Evolutionary conservation across 2,888 invertebrate genomes (phyloP).

Genomic region (Cylindroiulus punctatus): DNA sequence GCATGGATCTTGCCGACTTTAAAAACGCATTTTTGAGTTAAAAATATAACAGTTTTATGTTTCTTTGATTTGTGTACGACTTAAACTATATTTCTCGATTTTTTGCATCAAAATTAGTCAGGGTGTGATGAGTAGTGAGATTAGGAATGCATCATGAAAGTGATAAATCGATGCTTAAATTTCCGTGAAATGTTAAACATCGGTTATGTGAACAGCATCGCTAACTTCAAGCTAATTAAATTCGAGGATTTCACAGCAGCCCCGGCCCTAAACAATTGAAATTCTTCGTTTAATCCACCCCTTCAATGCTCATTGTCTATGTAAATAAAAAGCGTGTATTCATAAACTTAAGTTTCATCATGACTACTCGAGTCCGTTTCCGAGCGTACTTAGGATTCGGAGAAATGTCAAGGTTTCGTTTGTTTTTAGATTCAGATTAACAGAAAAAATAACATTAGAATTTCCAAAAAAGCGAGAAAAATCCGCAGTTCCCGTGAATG

Average conservation of each 20-base stretch:
- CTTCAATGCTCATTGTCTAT: conserved; percentile 40
- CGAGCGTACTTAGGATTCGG: conserved; percentile 28
- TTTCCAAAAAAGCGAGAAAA: conserved; percentile 39
- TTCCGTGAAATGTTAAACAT: conserved; percentile 8
- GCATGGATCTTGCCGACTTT: too few species aligned
- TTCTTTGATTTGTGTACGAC: too few species aligned
- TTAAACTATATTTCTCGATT: too few species aligned
- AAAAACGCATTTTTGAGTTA: too few species aligned
- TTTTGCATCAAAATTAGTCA: too few species aligned
- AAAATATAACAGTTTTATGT: too few species aligned
- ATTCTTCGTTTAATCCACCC: conserved; percentile 22
- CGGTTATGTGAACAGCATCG: too few species aligned
- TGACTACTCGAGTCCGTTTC: conserved; percentile 25
- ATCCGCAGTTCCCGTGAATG: conserved; percentile 41
- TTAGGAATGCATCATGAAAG: too few species aligned
- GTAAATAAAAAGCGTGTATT: conserved; percentile 25
- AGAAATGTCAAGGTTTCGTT: conserved; percentile 30
- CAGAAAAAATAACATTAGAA: conserved; percentile 23
- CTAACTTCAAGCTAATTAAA: too few species aligned
- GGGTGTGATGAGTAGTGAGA: too few species aligned
- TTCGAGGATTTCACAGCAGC: too few species aligned
- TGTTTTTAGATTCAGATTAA: conserved; percentile 1
- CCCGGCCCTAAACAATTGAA: not conserved
- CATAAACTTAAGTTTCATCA: conserved; percentile 23
- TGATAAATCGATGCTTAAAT: not conserved